Percentiles rank a stretch among this genome's conserved stretches.
These are phyloP conservation scores for Mesaphorura yosii DNA, from an alignment of 1,140 invertebrate genomes.

Conservation along the genomic window DNA sequence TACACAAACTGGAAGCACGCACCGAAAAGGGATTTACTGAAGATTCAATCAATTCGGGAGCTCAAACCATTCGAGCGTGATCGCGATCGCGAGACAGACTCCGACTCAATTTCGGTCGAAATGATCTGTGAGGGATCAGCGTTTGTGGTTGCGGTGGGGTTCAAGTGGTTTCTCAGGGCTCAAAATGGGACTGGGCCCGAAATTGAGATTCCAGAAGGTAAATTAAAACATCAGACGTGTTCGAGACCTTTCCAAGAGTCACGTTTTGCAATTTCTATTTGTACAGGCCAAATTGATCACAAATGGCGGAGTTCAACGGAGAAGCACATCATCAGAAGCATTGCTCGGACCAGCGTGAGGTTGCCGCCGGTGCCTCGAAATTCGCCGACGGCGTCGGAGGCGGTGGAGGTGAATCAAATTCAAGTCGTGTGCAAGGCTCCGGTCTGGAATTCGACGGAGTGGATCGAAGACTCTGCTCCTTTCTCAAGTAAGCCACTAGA, in stretches of 20 bases:
- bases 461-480: not conserved
- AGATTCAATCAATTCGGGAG: not conserved
- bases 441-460: slow-evolving; percentile 17
- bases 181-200: slow-evolving; percentile 3
- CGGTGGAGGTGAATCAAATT: not conserved
- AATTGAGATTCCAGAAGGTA: not conserved
- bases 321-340: not conserved
- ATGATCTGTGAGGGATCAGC: slow-evolving; percentile 9
- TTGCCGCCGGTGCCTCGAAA: too few relatives aligned
- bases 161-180: slow-evolving; percentile 12
- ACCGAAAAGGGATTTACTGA: not conserved
- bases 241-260: too few relatives aligned
- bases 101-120: not conserved
- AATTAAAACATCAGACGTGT: too few relatives aligned
- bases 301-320: not conserved
- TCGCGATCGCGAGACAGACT: too few relatives aligned
- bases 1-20: slow-evolving; percentile 1
- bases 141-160: slow-evolving; percentile 20
- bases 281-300: not conserved
- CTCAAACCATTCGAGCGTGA: not conserved
- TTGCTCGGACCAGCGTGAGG: not conserved
- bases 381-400: too few relatives aligned
- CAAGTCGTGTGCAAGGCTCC: slow-evolving; percentile 16
- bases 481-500: not conserved
- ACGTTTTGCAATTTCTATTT: slow-evolving; percentile 1